Base-by-base conservation (phyloP, 2,113 vertebrate genomes). In the Rhinolophus ferrumequinum region DNA sequence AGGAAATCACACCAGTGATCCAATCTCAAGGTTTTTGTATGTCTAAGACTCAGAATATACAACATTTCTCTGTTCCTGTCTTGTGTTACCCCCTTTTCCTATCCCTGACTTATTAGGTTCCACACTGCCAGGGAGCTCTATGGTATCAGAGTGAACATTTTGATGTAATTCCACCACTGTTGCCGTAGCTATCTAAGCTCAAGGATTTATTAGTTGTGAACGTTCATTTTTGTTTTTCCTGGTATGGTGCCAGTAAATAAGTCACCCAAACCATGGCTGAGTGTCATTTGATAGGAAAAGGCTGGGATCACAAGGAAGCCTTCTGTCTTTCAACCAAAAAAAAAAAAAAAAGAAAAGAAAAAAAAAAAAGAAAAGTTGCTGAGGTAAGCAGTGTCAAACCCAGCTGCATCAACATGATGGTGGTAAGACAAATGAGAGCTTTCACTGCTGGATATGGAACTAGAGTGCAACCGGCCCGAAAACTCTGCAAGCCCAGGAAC, bases 241-340 rank as follows among this genome's bases (percentile, higher is more conserved):
- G 99, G 98, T 93, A 84, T 66, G 33, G 13, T 98, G 98, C 98
- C 99, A 99, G 98, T 98, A 99, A 98, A 98, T 99, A 99, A 98
- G 98, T 98, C 98, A 98, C 98, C 97, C 98, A 98, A 98, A 98
- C 98, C 97, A 95, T 97, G 98, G 97, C 95, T 98, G 98, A 98
- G 98, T 99, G 99, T 98, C 98, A 98, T 99, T 98, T 98, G 98
- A 99, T 99, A 99, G 98, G 98, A 98, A 98, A 98, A 98, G 97
- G 97, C 99, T 98, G 98, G 98, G 97, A 98, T 98, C 98, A 98
- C 98, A 99, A 98, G 98, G 98, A 98, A 98, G 98, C 97, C 97
- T 98, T 98, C 98, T 98, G 98, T 98, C 98, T 98, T 98, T 97
- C 98, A 98, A 98, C 96, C 88, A 95, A 91, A 96, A 98, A 96